These are phyloP conservation scores for Penaeus vannamei DNA, from an alignment of 1,140 invertebrate genomes.

Conservation along the genomic window DNA sequence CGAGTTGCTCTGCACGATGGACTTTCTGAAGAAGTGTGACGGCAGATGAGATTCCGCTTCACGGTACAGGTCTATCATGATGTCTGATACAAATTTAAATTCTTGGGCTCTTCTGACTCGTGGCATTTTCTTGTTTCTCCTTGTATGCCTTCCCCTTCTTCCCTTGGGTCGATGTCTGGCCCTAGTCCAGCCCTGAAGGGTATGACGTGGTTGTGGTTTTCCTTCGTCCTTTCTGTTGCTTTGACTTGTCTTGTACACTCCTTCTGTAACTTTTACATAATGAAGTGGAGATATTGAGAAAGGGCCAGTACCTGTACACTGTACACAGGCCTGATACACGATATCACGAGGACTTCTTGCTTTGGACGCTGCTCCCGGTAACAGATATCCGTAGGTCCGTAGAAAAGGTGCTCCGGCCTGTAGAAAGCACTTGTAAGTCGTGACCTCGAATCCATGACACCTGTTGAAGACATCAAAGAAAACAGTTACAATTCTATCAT, in stretches of 20 bases:
- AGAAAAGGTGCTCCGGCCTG: slow-evolving; percentile 54
- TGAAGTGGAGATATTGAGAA: not conserved
- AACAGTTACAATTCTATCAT: not conserved
- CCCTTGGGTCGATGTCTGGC: not conserved
- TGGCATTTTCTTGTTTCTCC: too few species aligned
- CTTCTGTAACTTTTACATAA: not conserved
- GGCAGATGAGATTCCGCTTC: too few species aligned
- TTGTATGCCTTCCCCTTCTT: not conserved
- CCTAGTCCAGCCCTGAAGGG: too few species aligned
- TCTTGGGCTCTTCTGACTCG: too few species aligned
- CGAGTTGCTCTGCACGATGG: not conserved
- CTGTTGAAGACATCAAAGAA: slow-evolving; percentile 20
- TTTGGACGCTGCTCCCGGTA: slow-evolving; percentile 50
- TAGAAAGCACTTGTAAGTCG: slow-evolving; percentile 63
- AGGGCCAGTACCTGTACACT: not conserved
- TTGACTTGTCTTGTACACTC: too few species aligned
- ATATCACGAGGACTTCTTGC: not conserved
- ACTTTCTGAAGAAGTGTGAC: not conserved
- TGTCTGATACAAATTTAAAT: too few species aligned
- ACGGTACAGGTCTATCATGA: too few species aligned
- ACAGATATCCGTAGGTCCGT: slow-evolving; percentile 61
- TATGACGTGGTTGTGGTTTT: too few species aligned
- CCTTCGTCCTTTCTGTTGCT: too few species aligned
- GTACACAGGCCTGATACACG: not conserved
- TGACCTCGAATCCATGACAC: slow-evolving; percentile 63